Conservation (phyloP, 2,888 invertebrate genomes). For the Leucophenga montana region DNA sequence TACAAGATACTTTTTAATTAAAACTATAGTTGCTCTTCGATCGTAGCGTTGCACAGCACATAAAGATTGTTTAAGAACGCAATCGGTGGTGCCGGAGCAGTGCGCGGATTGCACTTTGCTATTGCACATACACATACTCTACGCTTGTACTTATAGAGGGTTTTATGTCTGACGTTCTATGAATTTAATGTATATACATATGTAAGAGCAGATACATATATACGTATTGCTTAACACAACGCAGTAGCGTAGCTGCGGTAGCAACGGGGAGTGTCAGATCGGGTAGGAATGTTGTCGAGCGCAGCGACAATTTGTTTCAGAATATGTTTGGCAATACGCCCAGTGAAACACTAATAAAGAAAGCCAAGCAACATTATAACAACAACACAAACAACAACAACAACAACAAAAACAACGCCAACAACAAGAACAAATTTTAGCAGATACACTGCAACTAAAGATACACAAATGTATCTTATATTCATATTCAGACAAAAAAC, state of each 20-base stretch:
- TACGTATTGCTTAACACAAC: too few relatives aligned
- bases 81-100: slow-evolving; percentile 36
- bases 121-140: not conserved
- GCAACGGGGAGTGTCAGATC: not conserved
- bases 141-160: not conserved
- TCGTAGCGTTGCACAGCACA: not conserved
- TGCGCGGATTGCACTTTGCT: slow-evolving; percentile 43
- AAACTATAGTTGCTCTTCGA: slow-evolving; percentile 38
- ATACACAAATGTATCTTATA: slow-evolving; percentile 28
- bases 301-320: slow-evolving; percentile 70
- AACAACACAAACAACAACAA: slow-evolving; percentile 25
- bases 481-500: too few relatives aligned
- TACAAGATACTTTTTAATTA: slow-evolving; percentile 47
- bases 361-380: slow-evolving; percentile 39
- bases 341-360: slow-evolving; percentile 63
- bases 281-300: slow-evolving; percentile 68
- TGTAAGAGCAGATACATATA: not conserved
- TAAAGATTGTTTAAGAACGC: not conserved
- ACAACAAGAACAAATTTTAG: slow-evolving; percentile 1
- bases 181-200: not conserved
- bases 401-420: slow-evolving; percentile 19
- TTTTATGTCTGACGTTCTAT: slow-evolving; percentile 12
- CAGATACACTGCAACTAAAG: slow-evolving; percentile 28
- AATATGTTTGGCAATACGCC: slow-evolving; percentile 68
- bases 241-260: not conserved